These are phyloP conservation scores for Gasterosteus nipponicus DNA, from an alignment of 2,113 vertebrate genomes.

Conservation along the genomic window DNA sequence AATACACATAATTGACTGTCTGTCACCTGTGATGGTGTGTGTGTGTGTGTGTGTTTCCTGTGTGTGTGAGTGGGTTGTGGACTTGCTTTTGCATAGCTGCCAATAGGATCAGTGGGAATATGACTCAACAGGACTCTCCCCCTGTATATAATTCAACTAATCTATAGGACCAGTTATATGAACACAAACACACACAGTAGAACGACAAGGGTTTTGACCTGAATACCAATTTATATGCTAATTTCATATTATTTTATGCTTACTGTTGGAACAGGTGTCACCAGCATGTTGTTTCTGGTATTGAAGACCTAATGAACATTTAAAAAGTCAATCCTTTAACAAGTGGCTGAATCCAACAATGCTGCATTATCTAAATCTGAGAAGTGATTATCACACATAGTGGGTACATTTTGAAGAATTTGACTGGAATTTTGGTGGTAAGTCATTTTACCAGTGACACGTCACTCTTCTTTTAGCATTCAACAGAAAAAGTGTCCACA, in stretches of 20 bases:
- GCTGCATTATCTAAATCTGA: background rate
- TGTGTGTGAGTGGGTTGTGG: background rate
- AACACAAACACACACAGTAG: background rate
- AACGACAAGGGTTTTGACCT: background rate
- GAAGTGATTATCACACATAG: background rate
- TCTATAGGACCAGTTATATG: background rate
- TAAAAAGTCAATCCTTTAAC: background rate
- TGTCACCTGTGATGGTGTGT: background rate
- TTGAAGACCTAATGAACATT: background rate
- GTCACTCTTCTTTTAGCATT: background rate
- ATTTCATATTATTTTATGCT: background rate
- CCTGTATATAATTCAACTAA: constrained; percentile 11
- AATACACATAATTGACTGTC: background rate
- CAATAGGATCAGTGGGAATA: constrained; percentile 90
- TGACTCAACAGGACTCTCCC: constrained; percentile 86
- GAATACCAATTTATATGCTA: background rate
- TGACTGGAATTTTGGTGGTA: background rate
- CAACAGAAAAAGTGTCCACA: background rate
- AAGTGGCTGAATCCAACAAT: background rate
- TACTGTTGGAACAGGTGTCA: background rate
- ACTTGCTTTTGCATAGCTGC: constrained; percentile 82
- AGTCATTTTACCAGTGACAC: too few relatives aligned
- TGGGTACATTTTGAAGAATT: background rate
- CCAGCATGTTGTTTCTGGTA: background rate
- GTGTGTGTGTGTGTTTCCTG: background rate